These are phyloP conservation scores for Centropristis striata DNA, from an alignment of 2,113 vertebrate genomes.

Conservation along the genomic window DNA sequence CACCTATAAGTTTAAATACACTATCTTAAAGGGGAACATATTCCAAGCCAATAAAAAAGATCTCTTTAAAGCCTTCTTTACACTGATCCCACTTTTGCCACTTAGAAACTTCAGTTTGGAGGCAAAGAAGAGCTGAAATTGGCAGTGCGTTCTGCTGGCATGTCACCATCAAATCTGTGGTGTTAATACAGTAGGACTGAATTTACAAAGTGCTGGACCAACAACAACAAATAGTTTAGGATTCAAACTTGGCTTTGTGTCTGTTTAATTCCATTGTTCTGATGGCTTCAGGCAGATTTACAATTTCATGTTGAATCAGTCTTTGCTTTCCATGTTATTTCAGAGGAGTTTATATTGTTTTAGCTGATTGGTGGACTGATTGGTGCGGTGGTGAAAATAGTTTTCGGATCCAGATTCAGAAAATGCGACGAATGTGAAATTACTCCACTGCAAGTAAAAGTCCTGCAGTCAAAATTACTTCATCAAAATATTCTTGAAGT, in stretches of 20 bases:
- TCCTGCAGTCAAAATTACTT: too few species aligned
- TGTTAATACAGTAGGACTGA: constrained; percentile 56
- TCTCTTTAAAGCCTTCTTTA: constrained; percentile 10
- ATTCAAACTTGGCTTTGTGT: constrained; percentile 12
- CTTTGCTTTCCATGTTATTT: not conserved
- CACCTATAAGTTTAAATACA: not conserved
- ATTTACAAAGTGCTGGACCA: constrained; percentile 31
- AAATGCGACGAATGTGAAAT: too few species aligned
- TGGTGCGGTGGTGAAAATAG: too few species aligned
- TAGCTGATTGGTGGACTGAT: not conserved
- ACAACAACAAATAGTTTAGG: constrained; percentile 16
- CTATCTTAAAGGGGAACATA: not conserved
- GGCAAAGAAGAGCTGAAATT: constrained; percentile 47
- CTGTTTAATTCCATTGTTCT: constrained; percentile 1
- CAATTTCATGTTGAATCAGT: not conserved
- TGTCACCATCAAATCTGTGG: constrained; percentile 73
- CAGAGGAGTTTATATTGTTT: constrained; percentile 8
- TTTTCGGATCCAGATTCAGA: too few species aligned
- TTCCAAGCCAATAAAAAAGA: not conserved
- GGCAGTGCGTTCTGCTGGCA: constrained; percentile 55
- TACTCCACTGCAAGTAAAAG: too few species aligned
- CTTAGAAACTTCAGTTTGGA: constrained; percentile 44
- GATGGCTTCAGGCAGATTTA: not conserved
- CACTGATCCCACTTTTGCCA: constrained; percentile 2
- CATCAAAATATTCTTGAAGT: too few species aligned